A percentile compares a stretch with the other conserved stretches of the same genome.
Conservation (phyloP, 2,113 vertebrate genomes). For the Oncorhynchus keta region DNA sequence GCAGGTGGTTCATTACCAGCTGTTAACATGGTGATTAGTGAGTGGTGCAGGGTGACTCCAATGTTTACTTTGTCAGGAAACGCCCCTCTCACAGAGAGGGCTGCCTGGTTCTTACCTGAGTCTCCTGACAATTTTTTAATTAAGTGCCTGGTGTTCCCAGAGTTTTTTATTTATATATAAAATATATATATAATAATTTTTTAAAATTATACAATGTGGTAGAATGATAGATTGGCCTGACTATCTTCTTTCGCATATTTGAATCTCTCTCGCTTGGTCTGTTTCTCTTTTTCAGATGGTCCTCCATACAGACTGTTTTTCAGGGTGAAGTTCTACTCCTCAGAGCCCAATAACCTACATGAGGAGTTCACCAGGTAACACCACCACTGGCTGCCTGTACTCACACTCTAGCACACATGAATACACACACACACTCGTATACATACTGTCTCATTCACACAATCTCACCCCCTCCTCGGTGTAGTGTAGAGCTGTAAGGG, state of each 20-base stretch:
- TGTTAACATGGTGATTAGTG: conserved; percentile 64
- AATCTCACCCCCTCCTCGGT: conserved; percentile 30
- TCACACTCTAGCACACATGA: too few relatives aligned
- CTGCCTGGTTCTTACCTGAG: too few relatives aligned
- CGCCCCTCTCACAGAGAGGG: conserved; percentile 6
- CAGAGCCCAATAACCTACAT: conserved; percentile 96
- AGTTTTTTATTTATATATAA: too few relatives aligned
- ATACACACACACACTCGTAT: not conserved
- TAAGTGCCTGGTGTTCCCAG: too few relatives aligned
- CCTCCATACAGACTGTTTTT: conserved; percentile 90
- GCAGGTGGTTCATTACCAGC: conserved; percentile 61
- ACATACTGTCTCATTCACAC: not conserved
- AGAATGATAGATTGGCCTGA: too few relatives aligned
- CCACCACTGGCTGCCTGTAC: conserved; percentile 2
- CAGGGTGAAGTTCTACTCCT: conserved; percentile 97
- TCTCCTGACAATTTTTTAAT: too few relatives aligned
- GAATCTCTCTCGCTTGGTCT: not conserved
- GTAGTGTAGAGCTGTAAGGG: conserved; percentile 39
- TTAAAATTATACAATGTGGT: too few relatives aligned
- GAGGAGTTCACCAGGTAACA: conserved; percentile 97
- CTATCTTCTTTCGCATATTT: not conserved
- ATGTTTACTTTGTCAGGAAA: conserved; percentile 52
- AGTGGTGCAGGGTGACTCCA: conserved; percentile 41
- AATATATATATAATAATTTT: too few relatives aligned
- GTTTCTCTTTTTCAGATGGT: conserved; percentile 71